Evolutionary conservation across 2,888 invertebrate genomes (phyloP).

Genomic region (Pammene aurita): DNA sequence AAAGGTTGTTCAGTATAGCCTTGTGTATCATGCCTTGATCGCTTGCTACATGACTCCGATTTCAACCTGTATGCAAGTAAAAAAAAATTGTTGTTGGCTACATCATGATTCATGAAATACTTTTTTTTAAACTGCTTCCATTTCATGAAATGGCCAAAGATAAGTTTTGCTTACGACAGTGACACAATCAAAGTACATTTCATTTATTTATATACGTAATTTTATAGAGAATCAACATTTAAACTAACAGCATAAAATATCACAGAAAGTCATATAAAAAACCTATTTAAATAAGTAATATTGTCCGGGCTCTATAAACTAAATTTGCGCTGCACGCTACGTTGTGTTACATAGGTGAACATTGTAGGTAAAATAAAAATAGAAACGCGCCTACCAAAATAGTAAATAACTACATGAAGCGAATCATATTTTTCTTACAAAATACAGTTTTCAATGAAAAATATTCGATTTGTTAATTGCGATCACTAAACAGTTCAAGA

Average conservation of each 20-base stretch:
- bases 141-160: too few relatives aligned
- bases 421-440: background rate
- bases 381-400: background rate
- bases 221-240: background rate
- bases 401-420: background rate
- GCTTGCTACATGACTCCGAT: too few relatives aligned
- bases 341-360: background rate
- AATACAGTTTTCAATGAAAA: background rate
- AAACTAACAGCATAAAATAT: background rate
- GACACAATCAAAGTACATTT: background rate
- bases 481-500: background rate
- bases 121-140: too few relatives aligned
- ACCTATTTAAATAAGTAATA: background rate
- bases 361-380: background rate
- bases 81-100: too few relatives aligned
- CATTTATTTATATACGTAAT: background rate
- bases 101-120: too few relatives aligned
- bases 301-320: too few relatives aligned
- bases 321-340: constrained; percentile 14
- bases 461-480: background rate
- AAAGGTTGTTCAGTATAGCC: too few relatives aligned
- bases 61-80: too few relatives aligned
- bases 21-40: too few relatives aligned
- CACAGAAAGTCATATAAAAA: background rate
- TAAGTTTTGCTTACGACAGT: too few relatives aligned